Evolutionary conservation across 2,888 invertebrate species (phyloP).

Genomic region (Heliconius ismenius): DNA sequence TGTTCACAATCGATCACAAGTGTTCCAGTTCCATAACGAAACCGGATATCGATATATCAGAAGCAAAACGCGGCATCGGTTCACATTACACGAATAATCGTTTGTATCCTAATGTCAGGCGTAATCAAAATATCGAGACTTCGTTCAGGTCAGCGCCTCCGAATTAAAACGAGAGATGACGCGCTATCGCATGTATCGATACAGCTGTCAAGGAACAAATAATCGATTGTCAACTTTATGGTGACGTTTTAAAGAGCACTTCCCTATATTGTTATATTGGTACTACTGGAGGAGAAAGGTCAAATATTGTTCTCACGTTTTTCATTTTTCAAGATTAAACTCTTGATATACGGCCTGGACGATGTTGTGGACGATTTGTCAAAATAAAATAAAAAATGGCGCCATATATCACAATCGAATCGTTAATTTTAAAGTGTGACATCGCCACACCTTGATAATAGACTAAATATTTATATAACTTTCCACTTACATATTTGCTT

Average conservation of each 20-base stretch:
- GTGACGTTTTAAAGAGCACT: slow-evolving; percentile 23
- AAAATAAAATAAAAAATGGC: slow-evolving; percentile 49
- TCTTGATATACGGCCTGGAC: slow-evolving; percentile 56
- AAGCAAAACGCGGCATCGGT: slow-evolving; percentile 58
- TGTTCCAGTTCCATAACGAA: slow-evolving; percentile 55
- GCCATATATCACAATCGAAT: slow-evolving; percentile 10
- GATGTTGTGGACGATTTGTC: slow-evolving; percentile 65
- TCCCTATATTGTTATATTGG: slow-evolving; percentile 12
- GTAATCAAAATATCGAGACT: slow-evolving; percentile 75
- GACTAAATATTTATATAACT: slow-evolving; percentile 25
- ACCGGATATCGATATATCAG: slow-evolving; percentile 55
- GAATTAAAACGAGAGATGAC: slow-evolving; percentile 75
- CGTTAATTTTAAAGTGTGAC: slow-evolving; percentile 21
- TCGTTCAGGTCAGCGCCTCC: slow-evolving; percentile 76
- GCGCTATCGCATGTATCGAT: slow-evolving; percentile 50
- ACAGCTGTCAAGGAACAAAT: slow-evolving; percentile 31
- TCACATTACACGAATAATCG: slow-evolving; percentile 76
- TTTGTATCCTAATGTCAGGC: slow-evolving; percentile 77
- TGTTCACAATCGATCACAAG: slow-evolving; percentile 29
- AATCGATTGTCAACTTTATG: slow-evolving; percentile 36
- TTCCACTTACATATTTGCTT: slow-evolving; percentile 21
- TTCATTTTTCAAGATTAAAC: slow-evolving; percentile 59
- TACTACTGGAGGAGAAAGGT: slow-evolving; percentile 54
- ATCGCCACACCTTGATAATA: slow-evolving; percentile 22
- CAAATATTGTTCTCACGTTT: slow-evolving; percentile 73